These are phyloP conservation scores for Oreotragus oreotragus DNA, from an alignment of 2,113 vertebrate species.

Conservation along the genomic window DNA sequence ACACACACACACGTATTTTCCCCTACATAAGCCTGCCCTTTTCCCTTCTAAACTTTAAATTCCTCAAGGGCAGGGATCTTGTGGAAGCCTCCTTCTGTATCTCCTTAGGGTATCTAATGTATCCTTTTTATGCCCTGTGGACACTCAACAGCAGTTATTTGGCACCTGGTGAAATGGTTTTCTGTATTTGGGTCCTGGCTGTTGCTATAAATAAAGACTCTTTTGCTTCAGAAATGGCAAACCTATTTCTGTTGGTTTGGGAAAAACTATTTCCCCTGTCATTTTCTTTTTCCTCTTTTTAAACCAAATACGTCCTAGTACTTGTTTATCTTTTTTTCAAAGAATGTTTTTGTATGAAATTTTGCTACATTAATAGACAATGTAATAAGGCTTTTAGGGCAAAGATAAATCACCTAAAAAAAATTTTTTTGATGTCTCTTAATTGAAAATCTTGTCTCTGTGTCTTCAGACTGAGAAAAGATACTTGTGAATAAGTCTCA, in stretches of 20 bases:
- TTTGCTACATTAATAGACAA: not conserved
- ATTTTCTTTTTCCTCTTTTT: not conserved
- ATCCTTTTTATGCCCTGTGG: not conserved
- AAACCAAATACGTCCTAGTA: not conserved
- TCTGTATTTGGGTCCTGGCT: not conserved
- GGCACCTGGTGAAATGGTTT: not conserved
- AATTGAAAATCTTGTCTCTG: not conserved
- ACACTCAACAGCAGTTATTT: not conserved
- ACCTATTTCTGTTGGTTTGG: not conserved
- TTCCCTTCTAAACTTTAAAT: conserved; percentile 23
- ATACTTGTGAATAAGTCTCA: not conserved
- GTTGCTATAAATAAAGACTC: not conserved
- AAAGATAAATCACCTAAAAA: not conserved
- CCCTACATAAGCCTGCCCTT: not conserved
- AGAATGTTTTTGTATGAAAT: not conserved
- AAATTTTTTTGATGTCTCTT: not conserved
- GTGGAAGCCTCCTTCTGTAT: not conserved
- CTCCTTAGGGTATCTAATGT: not conserved
- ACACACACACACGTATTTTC: rapidly evolving
- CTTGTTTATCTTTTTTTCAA: not conserved
- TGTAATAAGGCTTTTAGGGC: not conserved
- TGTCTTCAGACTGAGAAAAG: not conserved
- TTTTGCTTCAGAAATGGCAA: conserved; percentile 4
- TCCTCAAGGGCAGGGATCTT: not conserved
- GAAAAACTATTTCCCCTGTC: not conserved